Evolutionary conservation across 2,888 invertebrate species (phyloP), one percentile per base, ranked within the genome.

Genomic region (Cancer borealis): DNA sequence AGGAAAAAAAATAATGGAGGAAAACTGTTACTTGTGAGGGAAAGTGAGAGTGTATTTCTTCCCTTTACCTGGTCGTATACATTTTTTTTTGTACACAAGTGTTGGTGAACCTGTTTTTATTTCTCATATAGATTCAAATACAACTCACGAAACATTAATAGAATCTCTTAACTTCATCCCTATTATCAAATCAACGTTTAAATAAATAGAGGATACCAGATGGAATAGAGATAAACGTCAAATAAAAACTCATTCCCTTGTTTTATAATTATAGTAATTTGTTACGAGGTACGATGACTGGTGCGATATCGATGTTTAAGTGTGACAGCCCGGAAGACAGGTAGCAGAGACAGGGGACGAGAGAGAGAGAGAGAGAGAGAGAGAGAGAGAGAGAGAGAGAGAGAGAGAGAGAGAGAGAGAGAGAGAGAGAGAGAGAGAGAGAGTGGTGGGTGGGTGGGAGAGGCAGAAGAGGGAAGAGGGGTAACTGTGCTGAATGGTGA

Each of bases 271-370:
- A 54, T 73, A 4, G 26, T 73, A 8, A 73, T 73, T 73, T 73
- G 73, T 73, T 73, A 73, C 73, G 73, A 0, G 26, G 73, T 5
- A 26, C 73, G 73, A 73, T 73, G 73, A 73, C n/a, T 73, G n/a
- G 26, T 73, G 73, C 26, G 73, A 73, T 73, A 73, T 73, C 73
- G 73, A 73, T 10, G 73, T n/a, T 73, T 54, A n/a, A 91, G 73
- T 45, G 73, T 45, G 60, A 45, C 45, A 66, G 39, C n/a, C 21
- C 46, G 46, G 47, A 39, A 66, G 30, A 26, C 21, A 26, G 49
- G 17, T 21, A 39, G 60, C 26, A n/a, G 91, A 60, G 45, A 17
- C 17, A 45, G 66, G 39, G 10, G 14, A 30, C 54, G 5, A 12
- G 30, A 30, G 91, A 10, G 79, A 73, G 91, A 4, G 91, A 60